A percentile compares a stretch with the other conserved stretches of the same genome.
These are phyloP conservation scores for Ctenodactylus gundi DNA, from an alignment of 2,113 vertebrate genomes.

Conservation along the genomic window DNA sequence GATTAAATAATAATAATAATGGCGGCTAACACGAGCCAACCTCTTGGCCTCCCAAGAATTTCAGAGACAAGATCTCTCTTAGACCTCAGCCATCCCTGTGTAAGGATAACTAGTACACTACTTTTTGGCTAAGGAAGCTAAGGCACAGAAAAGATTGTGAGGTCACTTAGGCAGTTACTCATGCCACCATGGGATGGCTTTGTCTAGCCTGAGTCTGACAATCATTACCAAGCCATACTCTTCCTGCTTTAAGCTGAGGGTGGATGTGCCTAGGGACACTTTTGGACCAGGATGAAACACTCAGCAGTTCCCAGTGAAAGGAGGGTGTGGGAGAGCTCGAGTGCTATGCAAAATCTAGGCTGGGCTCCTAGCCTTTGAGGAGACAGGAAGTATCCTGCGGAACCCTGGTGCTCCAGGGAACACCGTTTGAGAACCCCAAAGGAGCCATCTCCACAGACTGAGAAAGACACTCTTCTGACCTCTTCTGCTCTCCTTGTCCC, in stretches of 20 bases:
- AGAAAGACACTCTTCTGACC: no score
- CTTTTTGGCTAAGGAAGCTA: not conserved
- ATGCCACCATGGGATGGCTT: not conserved
- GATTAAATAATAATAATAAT: not conserved
- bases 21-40: not conserved
- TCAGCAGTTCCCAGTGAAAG: not conserved
- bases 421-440: not conserved
- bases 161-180: not conserved
- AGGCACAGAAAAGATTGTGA: not conserved
- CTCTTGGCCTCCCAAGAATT: rapidly evolving
- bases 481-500: no score
- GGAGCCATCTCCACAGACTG: rapidly evolving
- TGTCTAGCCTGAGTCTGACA: not conserved
- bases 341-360: not conserved
- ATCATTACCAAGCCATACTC: conserved; percentile 29
- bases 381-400: not conserved
- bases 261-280: conserved; percentile 32
- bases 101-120: not conserved
- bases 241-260: conserved; percentile 17
- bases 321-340: not conserved
- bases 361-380: no score
- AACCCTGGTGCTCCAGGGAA: not conserved
- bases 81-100: not conserved
- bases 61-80: not conserved
- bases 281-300: conserved; percentile 41